These are phyloP conservation scores for Dolichallabes microphthalmus DNA, from an alignment of 2,113 vertebrate genomes.

Conservation along the genomic window DNA sequence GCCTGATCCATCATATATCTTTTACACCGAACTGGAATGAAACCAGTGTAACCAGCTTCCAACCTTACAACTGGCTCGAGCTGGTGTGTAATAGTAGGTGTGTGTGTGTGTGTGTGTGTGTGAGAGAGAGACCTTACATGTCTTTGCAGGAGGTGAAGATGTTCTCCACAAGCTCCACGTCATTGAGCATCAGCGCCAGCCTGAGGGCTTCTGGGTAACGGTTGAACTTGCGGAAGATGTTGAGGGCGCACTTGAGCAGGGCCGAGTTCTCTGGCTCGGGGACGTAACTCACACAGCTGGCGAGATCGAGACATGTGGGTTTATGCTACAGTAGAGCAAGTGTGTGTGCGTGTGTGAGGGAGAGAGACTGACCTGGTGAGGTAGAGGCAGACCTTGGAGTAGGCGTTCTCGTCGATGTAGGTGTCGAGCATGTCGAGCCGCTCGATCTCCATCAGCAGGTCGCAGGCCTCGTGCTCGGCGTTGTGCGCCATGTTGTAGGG, in stretches of 20 bases:
- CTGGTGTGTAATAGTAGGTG: background rate
- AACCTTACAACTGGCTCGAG: background rate
- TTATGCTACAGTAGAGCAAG: background rate
- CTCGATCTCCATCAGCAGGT: conserved; percentile 97
- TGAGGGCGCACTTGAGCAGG: conserved; percentile 89
- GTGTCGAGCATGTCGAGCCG: conserved; percentile 94
- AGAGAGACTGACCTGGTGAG: conserved; percentile 81
- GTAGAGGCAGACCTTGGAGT: conserved; percentile 97
- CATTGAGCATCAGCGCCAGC: conserved; percentile 93
- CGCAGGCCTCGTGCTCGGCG: conserved; percentile 94
- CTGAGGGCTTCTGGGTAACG: conserved; percentile 94
- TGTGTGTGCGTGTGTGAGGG: background rate
- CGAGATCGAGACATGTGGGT: conserved; percentile 1
- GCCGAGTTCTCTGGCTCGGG: conserved; percentile 95
- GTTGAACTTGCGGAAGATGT: conserved; percentile 93
- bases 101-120: background rate
- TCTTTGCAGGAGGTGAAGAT: conserved; percentile 99
- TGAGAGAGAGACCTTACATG: conserved; percentile 75
- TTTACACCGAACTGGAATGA: too few species aligned
- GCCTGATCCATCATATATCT: too few species aligned
- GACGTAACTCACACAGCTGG: conserved; percentile 95
- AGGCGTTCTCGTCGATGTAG: conserved; percentile 95
- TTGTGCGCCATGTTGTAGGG: conserved; percentile 99
- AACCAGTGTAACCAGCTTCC: too few species aligned
- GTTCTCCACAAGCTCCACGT: conserved; percentile 94